These are phyloP conservation scores for Pionites leucogaster DNA, from an alignment of 2,113 vertebrate genomes.

Conservation along the genomic window DNA sequence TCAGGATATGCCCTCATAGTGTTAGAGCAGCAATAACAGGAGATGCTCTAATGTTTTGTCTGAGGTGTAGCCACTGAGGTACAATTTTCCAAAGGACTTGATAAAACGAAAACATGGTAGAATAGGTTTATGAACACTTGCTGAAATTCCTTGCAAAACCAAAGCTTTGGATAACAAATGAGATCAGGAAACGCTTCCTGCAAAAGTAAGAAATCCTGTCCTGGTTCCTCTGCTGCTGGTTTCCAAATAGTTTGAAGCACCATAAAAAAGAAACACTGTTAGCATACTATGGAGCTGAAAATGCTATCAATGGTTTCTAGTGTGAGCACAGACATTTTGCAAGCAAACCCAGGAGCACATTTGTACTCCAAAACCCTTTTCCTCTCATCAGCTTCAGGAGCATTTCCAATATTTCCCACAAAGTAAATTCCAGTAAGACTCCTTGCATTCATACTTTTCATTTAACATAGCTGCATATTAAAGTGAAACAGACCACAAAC, in stretches of 20 bases:
- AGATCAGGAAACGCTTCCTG: neutral
- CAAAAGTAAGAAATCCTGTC: neutral
- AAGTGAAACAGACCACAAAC: neutral
- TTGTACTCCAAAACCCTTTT: neutral
- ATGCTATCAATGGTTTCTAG: neutral
- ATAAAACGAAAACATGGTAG: neutral
- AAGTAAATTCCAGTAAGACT: neutral
- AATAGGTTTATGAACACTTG: neutral
- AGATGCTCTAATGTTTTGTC: neutral
- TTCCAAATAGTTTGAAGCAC: neutral
- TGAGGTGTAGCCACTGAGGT: neutral
- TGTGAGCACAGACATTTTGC: neutral
- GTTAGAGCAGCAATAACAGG: neutral
- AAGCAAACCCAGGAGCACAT: neutral
- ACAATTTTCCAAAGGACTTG: neutral
- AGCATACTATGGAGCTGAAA: neutral
- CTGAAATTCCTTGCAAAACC: neutral
- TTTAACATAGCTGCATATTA: neutral
- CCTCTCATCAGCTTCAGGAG: neutral
- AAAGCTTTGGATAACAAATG: neutral
- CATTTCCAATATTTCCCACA: neutral
- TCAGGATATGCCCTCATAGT: neutral
- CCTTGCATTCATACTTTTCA: neutral
- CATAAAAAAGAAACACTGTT: neutral
- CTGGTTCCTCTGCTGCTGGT: neutral